phyloP scores from a whole-genome alignment of 2,113 vertebrate genomes.

The Cricetomys ansorgei region DNA sequence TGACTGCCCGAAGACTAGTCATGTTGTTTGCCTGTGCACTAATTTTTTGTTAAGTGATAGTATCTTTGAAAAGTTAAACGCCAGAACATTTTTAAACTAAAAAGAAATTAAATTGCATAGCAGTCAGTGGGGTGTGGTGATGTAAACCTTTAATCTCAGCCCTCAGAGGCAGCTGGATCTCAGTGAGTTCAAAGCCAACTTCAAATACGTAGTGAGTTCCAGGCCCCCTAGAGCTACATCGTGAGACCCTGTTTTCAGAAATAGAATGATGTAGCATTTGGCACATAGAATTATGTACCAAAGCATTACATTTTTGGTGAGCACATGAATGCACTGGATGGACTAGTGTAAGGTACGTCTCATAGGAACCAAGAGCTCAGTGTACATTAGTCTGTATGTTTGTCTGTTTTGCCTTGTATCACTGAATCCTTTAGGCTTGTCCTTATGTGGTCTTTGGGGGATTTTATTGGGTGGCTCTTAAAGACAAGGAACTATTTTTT shows the following conservation, averaged over 20 bases:
- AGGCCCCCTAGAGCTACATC: neutral
- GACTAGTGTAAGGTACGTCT: neutral
- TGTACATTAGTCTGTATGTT: neutral
- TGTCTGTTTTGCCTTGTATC: neutral
- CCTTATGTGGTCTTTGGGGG: neutral
- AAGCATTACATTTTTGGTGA: neutral
- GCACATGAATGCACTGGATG: neutral
- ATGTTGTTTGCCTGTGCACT: neutral
- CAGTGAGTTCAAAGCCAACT: neutral
- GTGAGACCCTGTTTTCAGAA: neutral
- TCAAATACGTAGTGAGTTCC: neutral
- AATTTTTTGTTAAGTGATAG: constrained; percentile 44
- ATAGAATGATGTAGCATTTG: neutral
- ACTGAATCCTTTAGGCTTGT: constrained; percentile 31
- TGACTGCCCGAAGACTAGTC: neutral
- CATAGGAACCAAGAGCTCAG: neutral
- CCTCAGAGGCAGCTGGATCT: neutral
- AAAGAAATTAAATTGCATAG: neutral
- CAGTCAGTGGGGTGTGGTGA: neutral
- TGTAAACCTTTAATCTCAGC: neutral
- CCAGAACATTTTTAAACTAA: constrained; percentile 8
- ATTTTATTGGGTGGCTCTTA: constrained; percentile 4
- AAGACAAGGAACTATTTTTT: neutral
- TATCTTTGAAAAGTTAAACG: constrained; percentile 38
- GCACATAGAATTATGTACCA: neutral